These are phyloP conservation scores for Trochalopteron elliotii DNA, from an alignment of 2,113 vertebrate genomes.

Conservation along the genomic window DNA sequence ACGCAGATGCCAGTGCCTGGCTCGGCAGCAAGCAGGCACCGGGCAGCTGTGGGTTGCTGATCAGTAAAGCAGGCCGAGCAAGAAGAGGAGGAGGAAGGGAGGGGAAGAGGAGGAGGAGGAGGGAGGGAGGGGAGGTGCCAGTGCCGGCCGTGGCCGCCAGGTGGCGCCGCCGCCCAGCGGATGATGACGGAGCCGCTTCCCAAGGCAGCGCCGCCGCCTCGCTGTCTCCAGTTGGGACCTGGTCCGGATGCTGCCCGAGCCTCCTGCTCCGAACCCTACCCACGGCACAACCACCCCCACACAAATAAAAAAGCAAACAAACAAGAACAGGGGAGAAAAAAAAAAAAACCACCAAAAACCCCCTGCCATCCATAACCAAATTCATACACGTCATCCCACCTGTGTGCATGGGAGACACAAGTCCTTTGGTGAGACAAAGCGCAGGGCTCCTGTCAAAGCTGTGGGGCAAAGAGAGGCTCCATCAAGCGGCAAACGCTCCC, in stretches of 20 bases:
- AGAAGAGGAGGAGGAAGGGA: no score
- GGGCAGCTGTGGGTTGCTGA: background rate
- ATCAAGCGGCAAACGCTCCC: fast-evolving
- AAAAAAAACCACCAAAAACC: background rate
- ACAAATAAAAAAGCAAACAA: background rate
- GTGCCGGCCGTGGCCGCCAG: background rate
- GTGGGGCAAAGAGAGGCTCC: fast-evolving
- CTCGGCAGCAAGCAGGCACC: background rate
- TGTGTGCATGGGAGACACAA: fast-evolving
- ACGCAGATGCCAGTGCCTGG: background rate
- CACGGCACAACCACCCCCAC: fast-evolving
- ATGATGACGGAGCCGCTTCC: background rate
- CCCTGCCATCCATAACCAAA: background rate
- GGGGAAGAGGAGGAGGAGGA: no score
- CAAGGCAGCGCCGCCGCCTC: background rate
- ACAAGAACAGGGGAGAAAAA: no score
- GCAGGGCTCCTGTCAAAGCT: background rate
- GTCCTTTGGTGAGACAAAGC: no score
- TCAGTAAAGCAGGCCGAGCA: background rate
- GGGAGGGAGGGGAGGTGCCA: fast-evolving
- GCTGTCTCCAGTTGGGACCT: fast-evolving
- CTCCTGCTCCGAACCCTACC: background rate
- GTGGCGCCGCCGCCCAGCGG: slow-evolving; percentile 5
- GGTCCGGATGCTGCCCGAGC: fast-evolving
- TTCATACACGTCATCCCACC: fast-evolving